phyloP scores from a whole-genome alignment of 2,888 invertebrate genomes.

The Spodoptera exigua region DNA sequence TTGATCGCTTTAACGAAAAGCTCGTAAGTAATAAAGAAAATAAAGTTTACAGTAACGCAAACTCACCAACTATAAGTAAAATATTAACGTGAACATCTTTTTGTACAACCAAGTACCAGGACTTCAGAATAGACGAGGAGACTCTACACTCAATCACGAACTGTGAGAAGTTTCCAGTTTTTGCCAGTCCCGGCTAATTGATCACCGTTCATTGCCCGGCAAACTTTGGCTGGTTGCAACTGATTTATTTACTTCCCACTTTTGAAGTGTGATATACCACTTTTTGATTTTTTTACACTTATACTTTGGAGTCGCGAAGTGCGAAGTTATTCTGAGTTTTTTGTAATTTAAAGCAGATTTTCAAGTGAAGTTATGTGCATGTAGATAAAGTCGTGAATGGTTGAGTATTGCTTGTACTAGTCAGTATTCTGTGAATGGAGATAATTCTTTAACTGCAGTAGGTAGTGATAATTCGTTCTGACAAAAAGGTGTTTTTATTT shows the following conservation, averaged over 20 bases:
- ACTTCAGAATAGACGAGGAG: constrained; percentile 11
- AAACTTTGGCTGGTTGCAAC: constrained; percentile 39
- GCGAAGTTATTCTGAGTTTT: too few species aligned
- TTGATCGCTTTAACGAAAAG: too few species aligned
- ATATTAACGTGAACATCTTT: not conserved
- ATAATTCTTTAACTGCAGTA: too few species aligned
- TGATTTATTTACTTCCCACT: constrained; percentile 42
- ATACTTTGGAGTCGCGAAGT: too few species aligned
- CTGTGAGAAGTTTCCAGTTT: constrained; percentile 32
- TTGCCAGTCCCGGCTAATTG: constrained; percentile 41
- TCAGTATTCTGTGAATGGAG: too few species aligned
- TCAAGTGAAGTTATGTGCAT: too few species aligned
- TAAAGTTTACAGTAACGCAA: not conserved
- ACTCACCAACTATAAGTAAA: not conserved
- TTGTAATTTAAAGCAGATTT: constrained; percentile 4
- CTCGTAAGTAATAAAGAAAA: too few species aligned
- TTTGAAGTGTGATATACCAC: constrained; percentile 10
- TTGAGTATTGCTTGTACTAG: not conserved
- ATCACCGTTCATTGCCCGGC: constrained; percentile 39
- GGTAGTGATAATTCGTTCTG: too few species aligned
- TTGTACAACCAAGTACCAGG: constrained; percentile 4
- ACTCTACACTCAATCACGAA: constrained; percentile 33
- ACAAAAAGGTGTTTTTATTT: too few species aligned
- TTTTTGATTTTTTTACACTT: constrained; percentile 12
- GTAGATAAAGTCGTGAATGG: too few species aligned